Conservation (phyloP, 2,113 vertebrate species). For the Tachycineta bicolor region DNA sequence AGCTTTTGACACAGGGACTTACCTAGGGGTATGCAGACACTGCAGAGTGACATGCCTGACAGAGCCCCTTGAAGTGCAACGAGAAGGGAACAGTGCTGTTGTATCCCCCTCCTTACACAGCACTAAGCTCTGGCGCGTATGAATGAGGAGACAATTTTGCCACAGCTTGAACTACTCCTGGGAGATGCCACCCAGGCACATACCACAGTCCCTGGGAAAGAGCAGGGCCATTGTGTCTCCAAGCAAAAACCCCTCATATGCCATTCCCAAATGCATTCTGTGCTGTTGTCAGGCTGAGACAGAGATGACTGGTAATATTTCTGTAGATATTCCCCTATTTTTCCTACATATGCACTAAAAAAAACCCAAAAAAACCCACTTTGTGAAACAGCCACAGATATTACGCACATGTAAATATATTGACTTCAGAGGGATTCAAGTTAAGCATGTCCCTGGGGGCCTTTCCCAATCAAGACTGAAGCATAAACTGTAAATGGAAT, state of each 20-base stretch:
- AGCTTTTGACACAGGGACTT: not conserved
- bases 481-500: not conserved
- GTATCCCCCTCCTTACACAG: fast-evolving
- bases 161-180: not conserved
- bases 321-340: not conserved
- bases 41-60: not conserved
- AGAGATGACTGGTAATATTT: not conserved
- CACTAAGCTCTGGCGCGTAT: fast-evolving
- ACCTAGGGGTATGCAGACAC: not conserved
- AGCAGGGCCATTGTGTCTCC: not conserved
- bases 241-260: not conserved
- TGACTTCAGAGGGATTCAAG: not conserved
- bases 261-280: not conserved
- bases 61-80: not conserved
- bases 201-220: not conserved
- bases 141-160: fast-evolving
- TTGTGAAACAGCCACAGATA: not conserved
- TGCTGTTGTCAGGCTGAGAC: not conserved
- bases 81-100: not conserved
- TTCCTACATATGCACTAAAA: not conserved
- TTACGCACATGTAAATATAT: not conserved
- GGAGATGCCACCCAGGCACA: not conserved
- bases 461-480: not conserved
- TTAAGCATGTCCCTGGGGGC: not conserved
- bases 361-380: not conserved